Conservation (phyloP, 2,888 invertebrate genomes). For the Epistrophe grossulariae region DNA sequence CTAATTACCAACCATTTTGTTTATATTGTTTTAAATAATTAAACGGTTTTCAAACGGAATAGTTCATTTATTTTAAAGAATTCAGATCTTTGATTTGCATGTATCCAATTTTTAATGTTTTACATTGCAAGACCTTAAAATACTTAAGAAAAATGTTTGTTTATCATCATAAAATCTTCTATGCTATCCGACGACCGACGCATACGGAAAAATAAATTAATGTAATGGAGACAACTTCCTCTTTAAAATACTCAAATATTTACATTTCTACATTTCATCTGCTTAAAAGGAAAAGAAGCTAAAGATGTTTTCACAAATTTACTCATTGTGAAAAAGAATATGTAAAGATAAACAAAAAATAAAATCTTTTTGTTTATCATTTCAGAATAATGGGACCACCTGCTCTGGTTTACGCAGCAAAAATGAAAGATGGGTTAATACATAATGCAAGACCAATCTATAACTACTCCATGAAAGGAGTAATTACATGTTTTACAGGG, state of each 20-base stretch:
- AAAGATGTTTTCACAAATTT: neutral
- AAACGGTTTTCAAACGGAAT: too few relatives aligned
- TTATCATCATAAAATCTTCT: neutral
- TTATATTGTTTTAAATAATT: too few relatives aligned
- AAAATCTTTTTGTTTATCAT: constrained; percentile 34
- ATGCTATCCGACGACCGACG: neutral
- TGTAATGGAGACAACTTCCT: constrained; percentile 4
- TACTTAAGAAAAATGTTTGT: too few relatives aligned
- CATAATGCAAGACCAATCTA: constrained; percentile 92
- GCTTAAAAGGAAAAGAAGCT: neutral
- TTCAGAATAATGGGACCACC: constrained; percentile 91
- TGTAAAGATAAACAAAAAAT: neutral
- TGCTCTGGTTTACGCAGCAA: constrained; percentile 90
- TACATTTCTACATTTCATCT: constrained; percentile 1
- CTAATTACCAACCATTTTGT: neutral
- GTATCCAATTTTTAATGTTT: neutral
- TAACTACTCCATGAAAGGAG: constrained; percentile 94
- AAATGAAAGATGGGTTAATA: constrained; percentile 88
- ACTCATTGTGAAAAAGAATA: neutral
- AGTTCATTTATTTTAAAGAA: too few relatives aligned
- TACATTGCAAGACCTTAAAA: neutral
- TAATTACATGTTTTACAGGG: constrained; percentile 96
- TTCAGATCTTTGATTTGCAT: too few relatives aligned
- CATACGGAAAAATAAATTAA: constrained; percentile 8
- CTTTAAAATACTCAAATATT: constrained; percentile 3